Percentiles rank a stretch among this genome's conserved stretches.
These are phyloP conservation scores for Nemapogon koenigi DNA, from an alignment of 2,888 invertebrate species.

Conservation along the genomic window DNA sequence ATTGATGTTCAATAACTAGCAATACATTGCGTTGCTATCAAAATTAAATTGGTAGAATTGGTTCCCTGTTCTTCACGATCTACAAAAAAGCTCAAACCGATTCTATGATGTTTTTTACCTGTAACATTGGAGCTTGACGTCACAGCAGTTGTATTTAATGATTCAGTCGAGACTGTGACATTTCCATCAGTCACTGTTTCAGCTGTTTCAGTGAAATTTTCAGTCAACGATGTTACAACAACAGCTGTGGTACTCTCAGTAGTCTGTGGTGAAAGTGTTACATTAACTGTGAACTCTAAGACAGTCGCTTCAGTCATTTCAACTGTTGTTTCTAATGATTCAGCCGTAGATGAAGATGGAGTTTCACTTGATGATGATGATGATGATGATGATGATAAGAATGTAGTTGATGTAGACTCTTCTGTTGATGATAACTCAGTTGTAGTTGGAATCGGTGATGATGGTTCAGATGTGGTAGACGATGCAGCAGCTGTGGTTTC, in stretches of 20 bases:
- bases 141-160: not conserved
- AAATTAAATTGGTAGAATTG: no score
- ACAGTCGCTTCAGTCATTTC: slow-evolving; percentile 19
- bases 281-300: slow-evolving; percentile 42
- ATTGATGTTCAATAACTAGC: no score
- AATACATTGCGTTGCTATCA: no score
- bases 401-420: slow-evolving; percentile 18
- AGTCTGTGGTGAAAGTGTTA: slow-evolving; percentile 37
- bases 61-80: no score
- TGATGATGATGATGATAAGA: slow-evolving; percentile 5
- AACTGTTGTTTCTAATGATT: slow-evolving; percentile 19
- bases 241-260: slow-evolving; percentile 33
- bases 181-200: not conserved
- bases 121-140: no score
- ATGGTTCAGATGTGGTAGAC: slow-evolving; percentile 20
- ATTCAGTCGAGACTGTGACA: not conserved
- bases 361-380: slow-evolving; percentile 18
- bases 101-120: no score
- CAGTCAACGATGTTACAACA: slow-evolving; percentile 25
- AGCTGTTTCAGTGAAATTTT: not conserved
- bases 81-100: no score
- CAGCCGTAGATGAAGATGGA: slow-evolving; percentile 19
- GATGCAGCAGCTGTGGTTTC: slow-evolving; percentile 27
- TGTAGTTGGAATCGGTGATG: slow-evolving; percentile 21
- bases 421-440: slow-evolving; percentile 17